Conservation (phyloP, 2,888 invertebrate genomes). For the Mantis religiosa region DNA sequence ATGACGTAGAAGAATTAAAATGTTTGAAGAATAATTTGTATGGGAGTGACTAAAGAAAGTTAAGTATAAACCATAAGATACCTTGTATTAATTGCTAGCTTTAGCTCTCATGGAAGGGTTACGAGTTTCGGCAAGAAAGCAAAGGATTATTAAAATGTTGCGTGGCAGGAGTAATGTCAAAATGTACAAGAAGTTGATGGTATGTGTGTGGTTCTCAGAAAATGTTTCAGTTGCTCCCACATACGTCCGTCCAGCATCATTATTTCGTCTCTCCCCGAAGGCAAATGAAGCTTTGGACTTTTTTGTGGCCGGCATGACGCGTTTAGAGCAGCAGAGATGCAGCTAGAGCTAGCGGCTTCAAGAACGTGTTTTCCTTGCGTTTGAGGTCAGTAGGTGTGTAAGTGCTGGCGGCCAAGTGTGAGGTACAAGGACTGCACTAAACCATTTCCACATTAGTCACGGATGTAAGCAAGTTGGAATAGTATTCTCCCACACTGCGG, state of each 20-base stretch:
- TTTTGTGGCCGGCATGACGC: neutral
- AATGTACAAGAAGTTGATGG: neutral
- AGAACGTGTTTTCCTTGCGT: neutral
- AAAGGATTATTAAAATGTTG: neutral
- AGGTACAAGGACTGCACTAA: neutral
- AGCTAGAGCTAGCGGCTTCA: neutral
- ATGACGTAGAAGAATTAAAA: no score
- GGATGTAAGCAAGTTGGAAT: neutral
- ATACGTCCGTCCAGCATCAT: neutral
- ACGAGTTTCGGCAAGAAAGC: no score
- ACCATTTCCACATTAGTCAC: neutral
- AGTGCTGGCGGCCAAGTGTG: neutral
- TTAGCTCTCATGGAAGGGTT: no score
- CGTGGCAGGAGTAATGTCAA: neutral
- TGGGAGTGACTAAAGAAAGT: no score
- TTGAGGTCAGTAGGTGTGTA: neutral
- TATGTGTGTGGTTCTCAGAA: neutral
- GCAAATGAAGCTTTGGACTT: neutral
- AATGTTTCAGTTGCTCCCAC: neutral
- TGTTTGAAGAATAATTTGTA: no score
- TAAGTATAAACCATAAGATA: no score
- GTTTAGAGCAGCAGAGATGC: neutral
- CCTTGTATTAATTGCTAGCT: no score
- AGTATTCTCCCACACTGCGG: neutral
- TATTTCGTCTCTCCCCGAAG: neutral